Conservation (phyloP, 2,797 vertebrate genomes). For the Sparidentex hasta region DNA sequence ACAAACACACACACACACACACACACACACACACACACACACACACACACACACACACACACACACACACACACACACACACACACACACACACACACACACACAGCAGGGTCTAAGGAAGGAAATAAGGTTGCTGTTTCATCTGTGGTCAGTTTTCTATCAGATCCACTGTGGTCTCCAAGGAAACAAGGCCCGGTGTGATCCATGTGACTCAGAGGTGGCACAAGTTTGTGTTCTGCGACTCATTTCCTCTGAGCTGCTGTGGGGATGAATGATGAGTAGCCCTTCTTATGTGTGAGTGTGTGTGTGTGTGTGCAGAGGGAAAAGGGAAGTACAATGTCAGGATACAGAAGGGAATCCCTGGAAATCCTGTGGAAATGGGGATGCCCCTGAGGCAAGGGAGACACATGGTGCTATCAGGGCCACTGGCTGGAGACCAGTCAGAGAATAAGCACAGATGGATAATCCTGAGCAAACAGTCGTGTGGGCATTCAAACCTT, state of each 20-base stretch:
- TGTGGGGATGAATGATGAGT: slow-evolving; percentile 29
- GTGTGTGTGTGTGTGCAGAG: not conserved
- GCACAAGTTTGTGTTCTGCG: slow-evolving; percentile 42
- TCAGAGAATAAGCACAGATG: slow-evolving; percentile 37
- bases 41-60: too few species aligned
- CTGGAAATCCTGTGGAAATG: slow-evolving; percentile 56
- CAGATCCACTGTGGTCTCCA: slow-evolving; percentile 66
- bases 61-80: too few species aligned
- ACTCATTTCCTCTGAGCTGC: slow-evolving; percentile 42
- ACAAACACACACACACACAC: slow-evolving; percentile 12
- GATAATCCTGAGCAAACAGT: slow-evolving; percentile 47
- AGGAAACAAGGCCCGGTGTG: slow-evolving; percentile 70
- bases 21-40: too few species aligned
- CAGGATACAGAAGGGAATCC: slow-evolving; percentile 59
- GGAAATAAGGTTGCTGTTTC: slow-evolving; percentile 37
- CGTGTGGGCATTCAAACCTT: slow-evolving; percentile 20
- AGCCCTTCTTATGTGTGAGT: slow-evolving; percentile 12
- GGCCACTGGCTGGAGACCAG: slow-evolving; percentile 40
- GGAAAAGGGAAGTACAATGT: slow-evolving; percentile 45
- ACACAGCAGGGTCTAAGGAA: slow-evolving; percentile 6
- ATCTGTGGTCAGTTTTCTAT: slow-evolving; percentile 45
- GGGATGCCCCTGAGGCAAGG: slow-evolving; percentile 51
- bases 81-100: too few species aligned
- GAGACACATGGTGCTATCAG: slow-evolving; percentile 26
- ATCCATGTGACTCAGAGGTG: slow-evolving; percentile 46